These are phyloP conservation scores for Philotrypesis tridentata DNA, from an alignment of 1,140 invertebrate genomes.

Conservation along the genomic window DNA sequence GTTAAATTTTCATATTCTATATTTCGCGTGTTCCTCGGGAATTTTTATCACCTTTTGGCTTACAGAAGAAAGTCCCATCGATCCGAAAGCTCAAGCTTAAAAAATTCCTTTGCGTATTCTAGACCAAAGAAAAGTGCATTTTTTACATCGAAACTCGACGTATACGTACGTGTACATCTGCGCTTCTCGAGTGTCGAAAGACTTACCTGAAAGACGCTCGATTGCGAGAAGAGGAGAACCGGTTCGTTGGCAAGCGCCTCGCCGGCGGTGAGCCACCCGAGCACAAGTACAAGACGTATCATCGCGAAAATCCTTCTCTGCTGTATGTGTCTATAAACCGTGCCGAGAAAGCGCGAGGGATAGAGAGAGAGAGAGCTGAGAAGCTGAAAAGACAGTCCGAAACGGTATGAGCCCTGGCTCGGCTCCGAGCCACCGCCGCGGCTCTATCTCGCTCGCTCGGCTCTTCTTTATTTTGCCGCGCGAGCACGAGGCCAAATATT, in stretches of 20 bases:
- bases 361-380: no score
- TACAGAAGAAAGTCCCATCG: no score
- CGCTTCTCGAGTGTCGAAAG: no score
- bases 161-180: no score
- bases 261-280: not conserved
- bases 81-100: no score
- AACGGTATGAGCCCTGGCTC: not conserved
- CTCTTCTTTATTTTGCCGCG: not conserved
- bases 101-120: no score
- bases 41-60: no score
- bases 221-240: slow-evolving; percentile 59
- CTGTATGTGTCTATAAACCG: no score
- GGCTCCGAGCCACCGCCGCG: not conserved
- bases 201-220: slow-evolving; percentile 61
- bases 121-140: no score
- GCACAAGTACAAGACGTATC: slow-evolving; percentile 54
- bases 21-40: no score
- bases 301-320: slow-evolving; percentile 49
- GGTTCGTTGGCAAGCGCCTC: slow-evolving; percentile 41
- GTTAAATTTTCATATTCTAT: no score
- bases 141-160: no score
- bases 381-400: not conserved
- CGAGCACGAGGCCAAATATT: slow-evolving; percentile 54
- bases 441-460: not conserved
- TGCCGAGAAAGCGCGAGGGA: not conserved